These are phyloP conservation scores for Standfussiana lucernea DNA, from an alignment of 2,888 invertebrate genomes.

Conservation along the genomic window DNA sequence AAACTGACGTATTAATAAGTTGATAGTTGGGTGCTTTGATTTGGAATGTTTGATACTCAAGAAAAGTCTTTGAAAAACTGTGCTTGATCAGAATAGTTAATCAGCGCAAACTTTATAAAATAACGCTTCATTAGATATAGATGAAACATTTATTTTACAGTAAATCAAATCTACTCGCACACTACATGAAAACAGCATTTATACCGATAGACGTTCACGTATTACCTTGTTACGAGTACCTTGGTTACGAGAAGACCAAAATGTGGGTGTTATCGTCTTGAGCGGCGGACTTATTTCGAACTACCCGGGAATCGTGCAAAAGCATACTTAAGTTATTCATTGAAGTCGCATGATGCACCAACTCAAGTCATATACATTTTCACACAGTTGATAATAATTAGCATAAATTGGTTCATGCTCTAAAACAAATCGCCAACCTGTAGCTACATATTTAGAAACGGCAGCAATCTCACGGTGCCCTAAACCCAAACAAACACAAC, in stretches of 20 bases:
- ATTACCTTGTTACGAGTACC: too few relatives aligned
- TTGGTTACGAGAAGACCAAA: neutral
- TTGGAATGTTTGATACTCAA: neutral
- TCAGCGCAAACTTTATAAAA: conserved; percentile 4
- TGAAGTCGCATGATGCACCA: neutral
- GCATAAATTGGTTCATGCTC: neutral
- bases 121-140: neutral
- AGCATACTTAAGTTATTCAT: neutral
- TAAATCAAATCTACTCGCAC: neutral
- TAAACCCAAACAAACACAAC: neutral
- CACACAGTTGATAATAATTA: neutral
- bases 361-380: neutral
- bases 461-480: neutral
- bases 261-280: neutral
- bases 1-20: conserved; percentile 20
- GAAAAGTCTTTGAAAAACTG: neutral
- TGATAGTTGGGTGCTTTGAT: conserved; percentile 3
- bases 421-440: neutral
- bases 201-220: neutral
- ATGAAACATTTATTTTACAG: neutral
- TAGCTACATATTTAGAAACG: neutral
- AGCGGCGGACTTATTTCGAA: neutral
- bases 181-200: neutral
- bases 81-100: neutral
- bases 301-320: neutral